These are phyloP conservation scores for Rhingia campestris DNA, from an alignment of 2,888 invertebrate genomes.

Conservation along the genomic window DNA sequence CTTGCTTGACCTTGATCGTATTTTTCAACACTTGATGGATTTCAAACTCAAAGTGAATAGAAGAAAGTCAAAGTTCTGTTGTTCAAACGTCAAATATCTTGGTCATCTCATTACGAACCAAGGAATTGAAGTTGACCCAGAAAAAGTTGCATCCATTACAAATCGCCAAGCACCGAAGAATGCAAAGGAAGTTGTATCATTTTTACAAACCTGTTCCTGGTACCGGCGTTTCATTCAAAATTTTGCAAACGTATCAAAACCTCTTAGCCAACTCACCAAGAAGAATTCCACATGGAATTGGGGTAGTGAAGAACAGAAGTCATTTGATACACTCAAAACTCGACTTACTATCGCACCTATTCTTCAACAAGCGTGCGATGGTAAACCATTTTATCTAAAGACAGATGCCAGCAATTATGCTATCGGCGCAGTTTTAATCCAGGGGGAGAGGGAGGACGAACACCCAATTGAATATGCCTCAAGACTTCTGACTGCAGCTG, in stretches of 20 bases:
- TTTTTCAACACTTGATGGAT: background rate
- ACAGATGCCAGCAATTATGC: slow-evolving; percentile 33
- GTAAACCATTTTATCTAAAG: slow-evolving; percentile 13
- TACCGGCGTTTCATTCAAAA: slow-evolving; percentile 48
- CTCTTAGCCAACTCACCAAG: slow-evolving; percentile 75
- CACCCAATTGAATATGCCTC: slow-evolving; percentile 28
- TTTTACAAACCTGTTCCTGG: slow-evolving; percentile 65
- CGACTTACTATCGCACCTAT: background rate
- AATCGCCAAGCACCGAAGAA: slow-evolving; percentile 67
- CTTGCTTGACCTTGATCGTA: too few relatives aligned
- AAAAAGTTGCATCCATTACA: slow-evolving; percentile 70
- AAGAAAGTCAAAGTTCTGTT: slow-evolving; percentile 17
- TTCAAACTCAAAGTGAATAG: slow-evolving; percentile 14
- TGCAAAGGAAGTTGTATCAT: slow-evolving; percentile 66
- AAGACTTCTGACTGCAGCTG: slow-evolving; percentile 7
- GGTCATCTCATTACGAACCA: slow-evolving; percentile 19
- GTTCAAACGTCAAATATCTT: slow-evolving; percentile 20
- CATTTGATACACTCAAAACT: background rate
- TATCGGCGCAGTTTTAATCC: slow-evolving; percentile 24
- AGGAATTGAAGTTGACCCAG: slow-evolving; percentile 33
- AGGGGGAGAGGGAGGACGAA: slow-evolving; percentile 16
- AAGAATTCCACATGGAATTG: background rate
- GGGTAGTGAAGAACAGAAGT: background rate
- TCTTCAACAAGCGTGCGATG: background rate
- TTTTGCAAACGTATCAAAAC: slow-evolving; percentile 72